Base-by-base conservation (phyloP, 2,888 invertebrate genomes). In the Chromoteleia sp. region DNA sequence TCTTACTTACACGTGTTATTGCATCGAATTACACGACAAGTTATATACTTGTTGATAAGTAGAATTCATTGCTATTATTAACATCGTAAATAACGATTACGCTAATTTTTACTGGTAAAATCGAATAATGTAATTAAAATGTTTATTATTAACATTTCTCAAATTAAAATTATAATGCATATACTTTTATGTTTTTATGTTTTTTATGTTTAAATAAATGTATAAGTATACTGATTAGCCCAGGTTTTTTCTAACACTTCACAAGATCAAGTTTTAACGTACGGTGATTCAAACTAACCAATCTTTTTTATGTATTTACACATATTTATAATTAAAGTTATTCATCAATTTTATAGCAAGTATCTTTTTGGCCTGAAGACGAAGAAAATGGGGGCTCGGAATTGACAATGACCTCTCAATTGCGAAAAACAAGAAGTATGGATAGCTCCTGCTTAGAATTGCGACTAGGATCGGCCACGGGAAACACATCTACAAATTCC, bases 371-470 rank as follows among this genome's bases (percentile, higher is more conserved):
- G 96, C 94, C 95, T 74, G 96, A 96, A 84, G 96, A 96, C 86
- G 96, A 96, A 82, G 92, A 91, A 67, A 92, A 91, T 77, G 97
- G 97, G 83, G 97, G 97, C 14, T 94, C 94, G 61, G 96, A 96
- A 88, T 93, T 95, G 39, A 96, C 96, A 59, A 93, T 96, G 81
- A 95, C 95, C 36, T 96, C 97, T 1, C 96, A 96, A 86, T 92
- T 97, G 85, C 93, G 97, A 86, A 97, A 97, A 92, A 97, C 97
- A 8, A 95, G 97, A 88, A 97, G 97, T 82, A 96, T 97, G 92
- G 97, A 97, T 89, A 97, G 97, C 1, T 97, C 97, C 1, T 97
- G 96, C 88, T 93, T 97, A 82, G 97, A 97, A 87, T 95, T 97
- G 86, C 94, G 97, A 82, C 87, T 91, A 45, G 91, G 91, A 15